Conservation (phyloP, 2,113 vertebrate species). For the Piprites chloris region DNA sequence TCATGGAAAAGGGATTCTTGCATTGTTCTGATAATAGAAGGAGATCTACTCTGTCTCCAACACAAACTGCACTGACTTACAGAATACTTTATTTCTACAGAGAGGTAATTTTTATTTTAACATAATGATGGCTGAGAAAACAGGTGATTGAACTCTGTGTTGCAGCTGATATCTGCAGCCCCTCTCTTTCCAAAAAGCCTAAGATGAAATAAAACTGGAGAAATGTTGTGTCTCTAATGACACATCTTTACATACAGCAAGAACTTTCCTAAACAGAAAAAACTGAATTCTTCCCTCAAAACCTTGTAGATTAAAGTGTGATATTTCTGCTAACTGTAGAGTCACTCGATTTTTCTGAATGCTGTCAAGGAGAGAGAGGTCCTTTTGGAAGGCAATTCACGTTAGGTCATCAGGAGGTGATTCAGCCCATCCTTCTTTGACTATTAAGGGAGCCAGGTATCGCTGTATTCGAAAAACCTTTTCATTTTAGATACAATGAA, state of each 20-base stretch:
- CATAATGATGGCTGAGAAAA: background rate
- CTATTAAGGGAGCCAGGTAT: background rate
- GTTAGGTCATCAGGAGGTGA: background rate
- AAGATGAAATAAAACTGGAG: background rate
- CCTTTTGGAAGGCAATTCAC: background rate
- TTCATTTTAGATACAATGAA: background rate
- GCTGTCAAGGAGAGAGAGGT: background rate
- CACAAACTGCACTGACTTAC: background rate
- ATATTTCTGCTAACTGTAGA: background rate
- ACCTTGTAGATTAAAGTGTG: background rate
- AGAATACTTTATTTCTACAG: background rate
- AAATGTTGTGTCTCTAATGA: background rate
- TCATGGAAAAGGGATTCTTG: fast-evolving
- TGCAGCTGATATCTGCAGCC: background rate
- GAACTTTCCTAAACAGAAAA: background rate
- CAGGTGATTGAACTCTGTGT: fast-evolving
- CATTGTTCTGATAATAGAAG: background rate
- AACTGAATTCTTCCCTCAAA: background rate
- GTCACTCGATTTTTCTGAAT: background rate
- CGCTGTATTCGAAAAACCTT: background rate
- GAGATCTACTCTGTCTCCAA: background rate
- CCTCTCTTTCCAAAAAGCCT: background rate
- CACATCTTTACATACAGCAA: background rate
- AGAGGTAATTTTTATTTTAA: background rate
- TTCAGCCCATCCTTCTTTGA: background rate